Base-by-base conservation (phyloP, 2,113 vertebrate species). In the Triplophysa siluroides region DNA sequence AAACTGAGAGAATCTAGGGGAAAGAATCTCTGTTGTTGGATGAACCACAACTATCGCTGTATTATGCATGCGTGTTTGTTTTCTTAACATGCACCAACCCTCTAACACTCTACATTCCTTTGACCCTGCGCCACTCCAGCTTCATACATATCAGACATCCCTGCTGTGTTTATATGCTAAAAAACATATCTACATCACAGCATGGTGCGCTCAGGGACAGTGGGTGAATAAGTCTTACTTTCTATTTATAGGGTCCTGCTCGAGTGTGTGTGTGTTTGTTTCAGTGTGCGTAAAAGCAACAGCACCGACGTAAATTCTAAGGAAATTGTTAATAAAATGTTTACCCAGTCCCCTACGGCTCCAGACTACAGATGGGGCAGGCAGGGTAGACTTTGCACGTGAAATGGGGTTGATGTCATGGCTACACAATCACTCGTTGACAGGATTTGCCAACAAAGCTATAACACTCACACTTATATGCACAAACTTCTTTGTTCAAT, bases 291-390 rank as follows among this genome's bases (percentile, higher is more conserved):
- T 61, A 47, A 56, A 54, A 69, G 81, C 50, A 71, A 71, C 8
- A 71, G 5, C 54, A 13, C 21, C 24, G 45, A 70, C 2, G 24
- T 52, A 54, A 71, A 56, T 71, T 56, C 24, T 8, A 24, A 38
- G 82, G 84, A 88, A 85, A 87, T 62, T 66, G 81, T 80, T 52
- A 67, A 62, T 78, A 43, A 78, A 78, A 41, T 61, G 45, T 58
- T 33, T 41, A n/a, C 24, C 41, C 61, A 23, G 21, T 47, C 23
- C 68, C 14, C 4, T 29, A 24, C n/a, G 18, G 19, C 24, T 47
- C 18, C 13, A 71, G 19, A 43, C 10, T 8, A 56, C 9, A 54
- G 14, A 71, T 9, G 11, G 68, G 12, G 11, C n/a, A 68, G 21
- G 16, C 8, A 10, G 21, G 21, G 41, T 21, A 8, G 52, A 18